Evolutionary conservation across 2,888 invertebrate species (phyloP), one percentile per base, ranked within the genome.

Genomic region (Taenaris catops): DNA sequence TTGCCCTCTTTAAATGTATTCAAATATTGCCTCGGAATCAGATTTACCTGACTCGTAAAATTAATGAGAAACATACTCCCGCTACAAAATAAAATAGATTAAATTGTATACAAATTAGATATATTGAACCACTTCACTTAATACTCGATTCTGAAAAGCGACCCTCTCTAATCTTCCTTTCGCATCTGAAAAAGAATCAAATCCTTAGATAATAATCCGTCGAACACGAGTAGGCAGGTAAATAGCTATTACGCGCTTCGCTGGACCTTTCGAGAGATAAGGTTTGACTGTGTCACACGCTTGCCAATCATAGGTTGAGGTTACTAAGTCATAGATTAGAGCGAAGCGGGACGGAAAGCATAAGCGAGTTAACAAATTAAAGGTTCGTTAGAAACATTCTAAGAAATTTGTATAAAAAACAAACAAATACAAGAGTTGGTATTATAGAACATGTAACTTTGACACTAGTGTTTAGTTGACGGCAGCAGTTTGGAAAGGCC

Each of bases 241-340:
- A 83, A 75, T 83, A 83, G 79, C 83, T 81, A 86, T 86, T 81
- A 84, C 65, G 37, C 80, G 84, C 79, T 80, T 70, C 78, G 62
- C 47, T 78, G 84, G 56, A 38, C 60, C 66, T 61, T 54, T 51
- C 48, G 44, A 49, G 47, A 61, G 83, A 81, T 81, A 76, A 71
- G 70, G 67, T 70, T 66, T 74, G 81, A 81, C 75, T 73, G 54
- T 42, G 48, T 54, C 53, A 51, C 51, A 44, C 41, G 59, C 53
- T 55, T 57, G 48, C 51, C 46, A 56, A 31, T 31, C 31, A 31
- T 31, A 23, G 23, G 5, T 9, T 31, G 16, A 29, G 28, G 20
- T 3, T 7, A 6, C 3, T 6, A 4, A 2, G 5, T 12, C 19
- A 20, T 4, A 5, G 3, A 6, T 5, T 6, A 11, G 28, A 29